These are phyloP conservation scores for Platycnemis pennipes DNA, from an alignment of 2,888 invertebrate genomes.

Conservation along the genomic window DNA sequence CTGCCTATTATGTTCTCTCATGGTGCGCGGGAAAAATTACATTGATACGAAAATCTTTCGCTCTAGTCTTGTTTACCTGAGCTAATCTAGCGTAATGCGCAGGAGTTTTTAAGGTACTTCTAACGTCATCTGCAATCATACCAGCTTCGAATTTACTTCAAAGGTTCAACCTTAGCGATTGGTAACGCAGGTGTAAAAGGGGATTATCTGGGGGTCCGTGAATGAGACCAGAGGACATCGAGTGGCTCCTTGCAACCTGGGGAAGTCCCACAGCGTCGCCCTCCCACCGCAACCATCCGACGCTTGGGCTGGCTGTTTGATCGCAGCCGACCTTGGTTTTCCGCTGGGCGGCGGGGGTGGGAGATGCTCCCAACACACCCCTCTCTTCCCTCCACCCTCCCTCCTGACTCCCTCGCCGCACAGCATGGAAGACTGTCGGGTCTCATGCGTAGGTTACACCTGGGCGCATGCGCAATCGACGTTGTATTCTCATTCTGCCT, in stretches of 20 bases:
- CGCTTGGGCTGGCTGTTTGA: background rate
- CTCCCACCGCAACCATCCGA: background rate
- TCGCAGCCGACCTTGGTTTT: conserved; percentile 62
- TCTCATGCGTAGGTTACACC: conserved; percentile 51
- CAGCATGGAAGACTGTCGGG: background rate
- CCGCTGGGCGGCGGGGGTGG: background rate
- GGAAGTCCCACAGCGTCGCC: background rate
- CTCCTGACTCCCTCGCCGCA: background rate
- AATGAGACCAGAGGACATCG: too few species aligned
- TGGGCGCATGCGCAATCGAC: conserved; percentile 47
- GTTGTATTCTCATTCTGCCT: background rate
- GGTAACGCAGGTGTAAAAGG: too few species aligned
- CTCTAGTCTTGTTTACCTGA: too few species aligned
- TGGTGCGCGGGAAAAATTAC: too few species aligned
- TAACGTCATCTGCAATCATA: too few species aligned
- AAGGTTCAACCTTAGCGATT: too few species aligned
- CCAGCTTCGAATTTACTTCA: too few species aligned
- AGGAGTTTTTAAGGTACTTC: too few species aligned
- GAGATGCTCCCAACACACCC: background rate
- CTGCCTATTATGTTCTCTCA: too few species aligned
- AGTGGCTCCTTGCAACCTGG: background rate
- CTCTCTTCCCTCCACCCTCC: background rate
- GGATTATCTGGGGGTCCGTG: too few species aligned
- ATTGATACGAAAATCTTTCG: too few species aligned
- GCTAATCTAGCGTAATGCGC: too few species aligned